Conservation (phyloP, 2,888 invertebrate species). For the Yponomeuta sedellus region DNA sequence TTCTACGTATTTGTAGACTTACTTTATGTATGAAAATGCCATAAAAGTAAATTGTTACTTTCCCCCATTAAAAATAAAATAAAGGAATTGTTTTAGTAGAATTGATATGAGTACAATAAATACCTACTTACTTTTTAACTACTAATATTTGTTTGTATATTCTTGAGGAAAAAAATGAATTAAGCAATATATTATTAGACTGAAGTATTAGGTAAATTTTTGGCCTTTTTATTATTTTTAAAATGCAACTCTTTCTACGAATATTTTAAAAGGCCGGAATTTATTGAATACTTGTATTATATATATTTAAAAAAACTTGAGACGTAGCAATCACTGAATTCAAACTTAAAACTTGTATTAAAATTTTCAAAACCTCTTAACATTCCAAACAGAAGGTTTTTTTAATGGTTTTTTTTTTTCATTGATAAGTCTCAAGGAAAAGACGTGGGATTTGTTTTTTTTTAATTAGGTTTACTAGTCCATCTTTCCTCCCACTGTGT, state of each 20-base stretch:
- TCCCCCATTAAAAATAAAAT: constrained; percentile 29
- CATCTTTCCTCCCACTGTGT: constrained; percentile 58
- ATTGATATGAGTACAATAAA: constrained; percentile 55
- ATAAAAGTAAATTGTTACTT: constrained; percentile 38
- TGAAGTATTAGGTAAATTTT: constrained; percentile 67
- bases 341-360: background rate
- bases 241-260: constrained; percentile 17
- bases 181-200: constrained; percentile 63
- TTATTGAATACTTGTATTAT: constrained; percentile 54
- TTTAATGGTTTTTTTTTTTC: background rate
- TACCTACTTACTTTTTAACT: constrained; percentile 4
- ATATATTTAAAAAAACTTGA: constrained; percentile 33
- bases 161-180: background rate
- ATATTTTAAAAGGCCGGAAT: constrained; percentile 52
- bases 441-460: constrained; percentile 42
- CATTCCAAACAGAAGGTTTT: background rate
- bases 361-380: background rate
- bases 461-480: constrained; percentile 71
- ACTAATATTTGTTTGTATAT: constrained; percentile 4
- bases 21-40: constrained; percentile 35
- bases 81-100: constrained; percentile 60
- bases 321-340: background rate
- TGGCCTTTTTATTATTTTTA: constrained; percentile 46
- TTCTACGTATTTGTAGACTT: constrained; percentile 33
- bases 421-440: background rate